These are phyloP conservation scores for Phalangium opilio DNA, from an alignment of 2,888 invertebrate species.

Conservation along the genomic window DNA sequence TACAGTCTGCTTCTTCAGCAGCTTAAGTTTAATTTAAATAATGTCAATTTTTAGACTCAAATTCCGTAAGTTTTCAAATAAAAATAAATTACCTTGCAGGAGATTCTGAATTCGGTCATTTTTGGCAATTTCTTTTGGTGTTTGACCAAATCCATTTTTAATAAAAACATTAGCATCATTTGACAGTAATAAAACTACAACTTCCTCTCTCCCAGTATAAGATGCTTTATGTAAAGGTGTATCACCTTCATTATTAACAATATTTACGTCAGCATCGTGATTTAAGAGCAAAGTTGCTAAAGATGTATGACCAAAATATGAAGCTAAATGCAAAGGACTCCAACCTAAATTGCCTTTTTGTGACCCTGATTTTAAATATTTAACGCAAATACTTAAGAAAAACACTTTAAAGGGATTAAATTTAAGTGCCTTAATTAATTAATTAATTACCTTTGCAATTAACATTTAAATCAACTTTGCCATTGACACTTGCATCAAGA, in stretches of 20 bases:
- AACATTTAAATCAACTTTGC: too few species aligned
- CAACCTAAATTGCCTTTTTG: constrained; percentile 49
- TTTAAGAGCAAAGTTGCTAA: constrained; percentile 42
- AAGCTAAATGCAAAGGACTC: constrained; percentile 50
- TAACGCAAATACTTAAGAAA: too few species aligned
- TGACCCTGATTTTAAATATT: too few species aligned
- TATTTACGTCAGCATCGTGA: constrained; percentile 43
- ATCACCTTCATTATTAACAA: constrained; percentile 47
- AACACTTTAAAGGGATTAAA: background rate
- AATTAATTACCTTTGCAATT: too few species aligned
- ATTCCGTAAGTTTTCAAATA: too few species aligned
- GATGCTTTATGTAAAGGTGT: constrained; percentile 51
- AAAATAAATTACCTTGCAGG: constrained; percentile 35
- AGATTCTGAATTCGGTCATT: constrained; percentile 41
- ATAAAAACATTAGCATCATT: constrained; percentile 46
- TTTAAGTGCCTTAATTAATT: too few species aligned
- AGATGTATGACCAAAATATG: constrained; percentile 48
- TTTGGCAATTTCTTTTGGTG: constrained; percentile 42
- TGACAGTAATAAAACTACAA: constrained; percentile 44
- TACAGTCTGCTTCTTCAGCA: constrained; percentile 43
- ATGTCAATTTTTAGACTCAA: background rate
- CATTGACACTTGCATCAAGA: too few species aligned
- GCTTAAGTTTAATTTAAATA: constrained; percentile 4
- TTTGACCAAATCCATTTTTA: constrained; percentile 48
- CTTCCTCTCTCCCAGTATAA: constrained; percentile 49